Percentiles rank a stretch among this genome's conserved stretches.
phyloP scores from a whole-genome alignment of 1,140 invertebrate species.

The Episyrphus balteatus region DNA sequence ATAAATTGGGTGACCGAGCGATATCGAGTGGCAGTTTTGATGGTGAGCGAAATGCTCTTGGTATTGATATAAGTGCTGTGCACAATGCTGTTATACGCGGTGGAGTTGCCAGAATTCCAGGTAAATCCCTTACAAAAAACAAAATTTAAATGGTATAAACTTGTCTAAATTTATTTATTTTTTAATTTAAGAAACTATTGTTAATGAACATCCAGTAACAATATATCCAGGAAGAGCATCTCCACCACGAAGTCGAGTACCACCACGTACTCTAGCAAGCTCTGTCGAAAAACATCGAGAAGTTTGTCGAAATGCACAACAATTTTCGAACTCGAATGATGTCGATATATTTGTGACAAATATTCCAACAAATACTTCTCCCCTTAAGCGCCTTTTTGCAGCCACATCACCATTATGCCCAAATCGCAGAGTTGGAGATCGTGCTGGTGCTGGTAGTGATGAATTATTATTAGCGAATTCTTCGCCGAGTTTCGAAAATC shows the following conservation, averaged over 20 bases:
- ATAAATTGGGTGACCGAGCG: conserved; percentile 3
- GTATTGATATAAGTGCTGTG: conserved; percentile 35
- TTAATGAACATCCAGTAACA: conserved; percentile 49
- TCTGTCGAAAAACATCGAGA: conserved; percentile 64
- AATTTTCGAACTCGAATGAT: conserved; percentile 12
- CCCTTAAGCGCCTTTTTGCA: conserved; percentile 1
- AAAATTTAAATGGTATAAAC: too few relatives aligned
- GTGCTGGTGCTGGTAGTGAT: too few relatives aligned
- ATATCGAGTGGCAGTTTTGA: conserved; percentile 24
- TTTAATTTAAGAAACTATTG: conserved; percentile 20
- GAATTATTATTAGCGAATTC: too few relatives aligned
- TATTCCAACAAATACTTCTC: conserved; percentile 7
- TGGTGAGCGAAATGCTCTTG: conserved; percentile 27
- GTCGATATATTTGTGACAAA: neutral
- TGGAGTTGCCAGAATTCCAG: conserved; percentile 28
- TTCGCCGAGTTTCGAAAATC: neutral
- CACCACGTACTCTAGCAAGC: conserved; percentile 54
- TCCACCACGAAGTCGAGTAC: conserved; percentile 43
- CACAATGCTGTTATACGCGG: conserved; percentile 34
- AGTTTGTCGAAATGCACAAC: conserved; percentile 48
- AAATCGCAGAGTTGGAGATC: too few relatives aligned
- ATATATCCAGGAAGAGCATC: conserved; percentile 46
- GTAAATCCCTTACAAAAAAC: conserved; percentile 1
- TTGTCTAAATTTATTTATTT: neutral
- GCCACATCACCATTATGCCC: conserved; percentile 1